These are phyloP conservation scores for Alentia gelatinosa DNA, from an alignment of 2,888 invertebrate species.

Conservation along the genomic window DNA sequence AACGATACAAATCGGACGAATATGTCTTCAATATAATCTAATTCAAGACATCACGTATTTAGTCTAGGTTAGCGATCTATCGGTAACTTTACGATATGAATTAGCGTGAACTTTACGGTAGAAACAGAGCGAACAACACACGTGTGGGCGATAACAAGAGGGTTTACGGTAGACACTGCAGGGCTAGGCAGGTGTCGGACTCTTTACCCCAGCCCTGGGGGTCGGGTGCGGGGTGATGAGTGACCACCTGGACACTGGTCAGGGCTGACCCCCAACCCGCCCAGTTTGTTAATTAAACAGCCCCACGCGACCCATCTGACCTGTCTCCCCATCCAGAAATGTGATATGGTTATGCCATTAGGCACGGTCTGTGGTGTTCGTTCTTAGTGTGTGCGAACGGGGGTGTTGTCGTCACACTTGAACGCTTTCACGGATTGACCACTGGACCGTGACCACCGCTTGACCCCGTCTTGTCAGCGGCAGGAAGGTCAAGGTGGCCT, in stretches of 20 bases:
- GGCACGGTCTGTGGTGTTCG: background rate
- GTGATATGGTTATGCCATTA: constrained; percentile 26
- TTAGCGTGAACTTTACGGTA: too few relatives aligned
- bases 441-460: background rate
- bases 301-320: background rate
- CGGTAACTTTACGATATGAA: too few relatives aligned
- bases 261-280: background rate
- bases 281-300: constrained; percentile 2
- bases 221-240: background rate
- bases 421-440: background rate
- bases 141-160: too few relatives aligned
- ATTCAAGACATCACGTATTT: too few relatives aligned
- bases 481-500: background rate
- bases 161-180: too few relatives aligned
- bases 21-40: too few relatives aligned
- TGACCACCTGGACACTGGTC: background rate
- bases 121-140: too few relatives aligned
- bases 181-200: too few relatives aligned
- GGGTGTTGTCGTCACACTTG: background rate
- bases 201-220: too few relatives aligned
- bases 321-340: background rate
- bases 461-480: background rate
- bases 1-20: too few relatives aligned
- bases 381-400: background rate
- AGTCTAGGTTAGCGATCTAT: too few relatives aligned